Evolutionary conservation across 2,888 invertebrate genomes (phyloP).

Genomic region (Lasioglossum pauxillum): DNA sequence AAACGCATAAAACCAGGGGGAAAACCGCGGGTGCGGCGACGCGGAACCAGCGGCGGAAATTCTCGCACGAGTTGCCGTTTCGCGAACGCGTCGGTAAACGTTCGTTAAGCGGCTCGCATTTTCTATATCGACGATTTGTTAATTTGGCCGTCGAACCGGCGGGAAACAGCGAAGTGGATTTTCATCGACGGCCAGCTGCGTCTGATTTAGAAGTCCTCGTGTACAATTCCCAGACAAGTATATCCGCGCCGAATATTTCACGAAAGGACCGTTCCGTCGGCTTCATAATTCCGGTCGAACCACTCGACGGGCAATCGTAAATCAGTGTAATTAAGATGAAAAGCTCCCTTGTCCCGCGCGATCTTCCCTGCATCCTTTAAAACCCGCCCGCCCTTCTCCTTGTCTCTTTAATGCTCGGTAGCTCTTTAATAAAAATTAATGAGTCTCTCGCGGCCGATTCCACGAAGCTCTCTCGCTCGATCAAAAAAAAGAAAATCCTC

Average conservation of each 20-base stretch:
- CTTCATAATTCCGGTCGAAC: neutral
- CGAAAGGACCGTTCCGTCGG: neutral
- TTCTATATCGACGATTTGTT: neutral
- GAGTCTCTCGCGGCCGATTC: neutral
- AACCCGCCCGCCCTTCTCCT: neutral
- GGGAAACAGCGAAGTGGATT: neutral
- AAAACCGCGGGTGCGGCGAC: neutral
- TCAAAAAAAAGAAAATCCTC: neutral
- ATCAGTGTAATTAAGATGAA: conserved; percentile 1
- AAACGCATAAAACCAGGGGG: neutral
- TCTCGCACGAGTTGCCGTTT: neutral
- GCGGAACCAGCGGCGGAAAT: neutral
- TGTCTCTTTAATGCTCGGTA: neutral
- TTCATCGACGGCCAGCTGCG: neutral
- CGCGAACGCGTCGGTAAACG: neutral
- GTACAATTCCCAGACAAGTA: neutral
- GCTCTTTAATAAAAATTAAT: conserved; percentile 35
- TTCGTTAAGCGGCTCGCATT: neutral
- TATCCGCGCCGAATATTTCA: neutral
- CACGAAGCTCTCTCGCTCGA: neutral
- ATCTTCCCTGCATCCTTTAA: neutral
- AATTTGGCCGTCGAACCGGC: neutral
- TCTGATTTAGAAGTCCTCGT: neutral
- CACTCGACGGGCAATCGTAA: neutral
- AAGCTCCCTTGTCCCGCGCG: neutral